Conservation (phyloP, 2,113 vertebrate genomes). For the Tiliqua scincoides region DNA sequence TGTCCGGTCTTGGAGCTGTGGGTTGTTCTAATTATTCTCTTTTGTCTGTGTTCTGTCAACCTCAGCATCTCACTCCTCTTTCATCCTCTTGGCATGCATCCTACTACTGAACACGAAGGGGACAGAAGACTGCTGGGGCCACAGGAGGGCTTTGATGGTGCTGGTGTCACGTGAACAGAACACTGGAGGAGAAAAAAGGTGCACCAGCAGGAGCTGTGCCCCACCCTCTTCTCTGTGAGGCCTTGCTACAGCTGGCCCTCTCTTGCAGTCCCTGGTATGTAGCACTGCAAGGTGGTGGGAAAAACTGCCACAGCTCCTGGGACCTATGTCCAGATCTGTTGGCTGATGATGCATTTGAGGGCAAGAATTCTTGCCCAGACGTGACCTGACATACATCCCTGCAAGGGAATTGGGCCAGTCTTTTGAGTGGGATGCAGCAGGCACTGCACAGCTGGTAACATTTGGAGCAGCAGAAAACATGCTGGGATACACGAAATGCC, state of each 20-base stretch:
- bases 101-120: neutral
- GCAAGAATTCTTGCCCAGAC: neutral
- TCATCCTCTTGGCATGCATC: neutral
- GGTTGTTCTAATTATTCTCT: neutral
- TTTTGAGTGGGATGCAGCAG: neutral
- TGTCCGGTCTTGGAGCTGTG: neutral
- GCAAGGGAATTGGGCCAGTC: neutral
- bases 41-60: neutral
- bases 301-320: neutral
- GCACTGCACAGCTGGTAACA: neutral
- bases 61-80: conserved; percentile 1
- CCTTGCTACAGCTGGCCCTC: too few species aligned
- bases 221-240: neutral
- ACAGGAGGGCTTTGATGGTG: neutral
- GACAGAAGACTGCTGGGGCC: neutral
- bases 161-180: neutral
- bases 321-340: neutral
- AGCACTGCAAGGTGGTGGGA: neutral
- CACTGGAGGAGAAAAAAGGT: neutral
- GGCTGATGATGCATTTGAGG: neutral
- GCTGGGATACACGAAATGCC: too few species aligned
- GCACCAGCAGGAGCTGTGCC: neutral
- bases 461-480: too few species aligned
- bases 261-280: neutral
- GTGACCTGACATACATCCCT: neutral